Base-by-base conservation (phyloP, 2,888 invertebrate genomes). In the Eristalis tenax region DNA sequence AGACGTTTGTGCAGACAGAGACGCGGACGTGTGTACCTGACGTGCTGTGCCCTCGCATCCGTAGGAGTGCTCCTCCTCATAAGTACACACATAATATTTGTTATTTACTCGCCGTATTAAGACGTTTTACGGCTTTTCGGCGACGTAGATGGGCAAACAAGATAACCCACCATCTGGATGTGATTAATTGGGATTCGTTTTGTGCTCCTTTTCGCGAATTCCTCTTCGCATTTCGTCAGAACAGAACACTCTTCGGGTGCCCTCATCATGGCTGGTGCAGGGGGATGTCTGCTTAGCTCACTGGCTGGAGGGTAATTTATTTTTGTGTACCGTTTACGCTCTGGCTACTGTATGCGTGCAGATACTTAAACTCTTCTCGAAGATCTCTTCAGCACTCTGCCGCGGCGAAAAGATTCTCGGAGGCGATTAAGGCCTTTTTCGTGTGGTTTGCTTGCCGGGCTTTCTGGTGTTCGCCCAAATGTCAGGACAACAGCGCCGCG, bases 111-210 rank as follows among this genome's bases (percentile, higher is more conserved):
- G 65, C 63, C 76, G 80, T 83, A 87, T 87, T 87, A 87, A 87
- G 87, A 87, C 83, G 87, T 83, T 87, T 87, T 83, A 87, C 83
- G 83, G 76, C 83, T 83, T 87, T 87, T 87, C 80, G 79, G 76
- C 87, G 87, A 87, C 87, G 87, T 83, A 87, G 87, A 87, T 87
- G 87, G 87, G 79, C 83, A 87, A 83, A 87, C 83, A 87, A 87
- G 87, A 87, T 87, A 87, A 71, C 83, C 80, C 87, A 77, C 87
- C 87, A 87, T 87, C 87, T 87, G 87, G 83, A 76, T 87, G 83
- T 87, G 87, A 87, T 87, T 87, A 87, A 87, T 87, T 83, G 87
- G 73, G 79, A 87, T 83, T 70, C 76, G 71, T 70, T 40, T 63
- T 56, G 56, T 69, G 73, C 73, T 86, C 70, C 69, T 66, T 68